Conservation (phyloP, 2,797 vertebrate species). For the Cossypha heuglini region DNA sequence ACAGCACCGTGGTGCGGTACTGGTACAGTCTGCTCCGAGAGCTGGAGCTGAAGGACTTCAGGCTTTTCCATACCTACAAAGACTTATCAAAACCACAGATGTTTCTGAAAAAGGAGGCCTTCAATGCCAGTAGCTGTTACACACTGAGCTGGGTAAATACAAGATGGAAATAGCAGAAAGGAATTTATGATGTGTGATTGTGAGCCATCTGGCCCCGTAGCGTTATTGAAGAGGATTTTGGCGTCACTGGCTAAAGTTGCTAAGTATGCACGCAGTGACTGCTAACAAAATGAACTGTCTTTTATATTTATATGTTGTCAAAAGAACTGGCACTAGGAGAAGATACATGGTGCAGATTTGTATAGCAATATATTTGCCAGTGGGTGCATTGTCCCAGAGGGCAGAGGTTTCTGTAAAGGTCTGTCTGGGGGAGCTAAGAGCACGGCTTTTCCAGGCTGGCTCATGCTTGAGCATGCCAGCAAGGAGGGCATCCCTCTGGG, state of each 20-base stretch:
- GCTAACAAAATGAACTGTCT: not conserved
- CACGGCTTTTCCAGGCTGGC: not conserved
- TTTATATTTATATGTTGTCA: not conserved
- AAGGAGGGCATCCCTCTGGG: not conserved
- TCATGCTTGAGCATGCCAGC: accelerated
- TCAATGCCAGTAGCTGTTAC: conserved; percentile 91
- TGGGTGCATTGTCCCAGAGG: not conserved
- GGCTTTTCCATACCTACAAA: conserved; percentile 86
- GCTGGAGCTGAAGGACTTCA: conserved; percentile 85
- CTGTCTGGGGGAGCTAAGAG: not conserved
- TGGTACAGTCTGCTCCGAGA: conserved; percentile 96
- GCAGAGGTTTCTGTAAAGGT: not conserved
- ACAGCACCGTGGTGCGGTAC: conserved; percentile 88
- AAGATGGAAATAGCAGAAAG: conserved; percentile 75
- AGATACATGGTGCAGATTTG: not conserved
- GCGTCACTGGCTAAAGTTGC: not conserved
- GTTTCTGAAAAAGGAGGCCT: conserved; percentile 86
- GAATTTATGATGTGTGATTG: not conserved
- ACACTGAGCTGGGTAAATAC: conserved; percentile 92
- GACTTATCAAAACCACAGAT: conserved; percentile 84
- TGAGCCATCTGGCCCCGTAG: not conserved
- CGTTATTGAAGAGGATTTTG: not conserved
- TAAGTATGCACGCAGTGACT: not conserved
- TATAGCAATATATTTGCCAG: not conserved
- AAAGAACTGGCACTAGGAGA: not conserved